A percentile compares a stretch with the other conserved stretches of the same genome.
Evolutionary conservation across 2,888 invertebrate species (phyloP).

Genomic region (Campoplex capitator): DNA sequence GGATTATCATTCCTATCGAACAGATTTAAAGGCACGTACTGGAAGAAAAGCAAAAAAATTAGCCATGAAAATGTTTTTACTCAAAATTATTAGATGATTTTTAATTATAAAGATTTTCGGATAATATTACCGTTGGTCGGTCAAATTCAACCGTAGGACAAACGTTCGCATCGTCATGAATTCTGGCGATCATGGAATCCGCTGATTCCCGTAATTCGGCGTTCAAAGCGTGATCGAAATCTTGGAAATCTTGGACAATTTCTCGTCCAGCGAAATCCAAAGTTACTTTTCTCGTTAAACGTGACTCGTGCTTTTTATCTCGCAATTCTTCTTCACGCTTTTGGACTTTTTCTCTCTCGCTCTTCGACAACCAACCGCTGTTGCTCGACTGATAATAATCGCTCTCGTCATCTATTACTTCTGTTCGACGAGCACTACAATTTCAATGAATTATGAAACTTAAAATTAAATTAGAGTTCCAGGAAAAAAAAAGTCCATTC

Average conservation of each 20-base stretch:
- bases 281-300: conserved; percentile 88
- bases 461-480: neutral
- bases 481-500: neutral
- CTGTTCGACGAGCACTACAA: conserved; percentile 89
- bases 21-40: conserved; percentile 74
- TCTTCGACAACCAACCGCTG: conserved; percentile 92
- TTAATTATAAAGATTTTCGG: neutral
- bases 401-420: conserved; percentile 96
- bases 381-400: conserved; percentile 94
- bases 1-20: conserved; percentile 41
- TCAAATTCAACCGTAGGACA: conserved; percentile 78
- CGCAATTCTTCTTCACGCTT: conserved; percentile 89
- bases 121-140: conserved; percentile 74
- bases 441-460: neutral
- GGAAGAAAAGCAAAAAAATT: conserved; percentile 48
- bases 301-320: conserved; percentile 89
- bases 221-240: conserved; percentile 81
- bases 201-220: conserved; percentile 83
- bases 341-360: conserved; percentile 89
- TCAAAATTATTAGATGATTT: neutral
- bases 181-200: conserved; percentile 76
- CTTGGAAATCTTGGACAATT: conserved; percentile 73
- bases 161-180: conserved; percentile 64
- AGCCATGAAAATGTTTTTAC: neutral
- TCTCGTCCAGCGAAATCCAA: conserved; percentile 90